phyloP scores from a whole-genome alignment of 2,113 vertebrate species.

The Psilopogon haemacephalus region DNA sequence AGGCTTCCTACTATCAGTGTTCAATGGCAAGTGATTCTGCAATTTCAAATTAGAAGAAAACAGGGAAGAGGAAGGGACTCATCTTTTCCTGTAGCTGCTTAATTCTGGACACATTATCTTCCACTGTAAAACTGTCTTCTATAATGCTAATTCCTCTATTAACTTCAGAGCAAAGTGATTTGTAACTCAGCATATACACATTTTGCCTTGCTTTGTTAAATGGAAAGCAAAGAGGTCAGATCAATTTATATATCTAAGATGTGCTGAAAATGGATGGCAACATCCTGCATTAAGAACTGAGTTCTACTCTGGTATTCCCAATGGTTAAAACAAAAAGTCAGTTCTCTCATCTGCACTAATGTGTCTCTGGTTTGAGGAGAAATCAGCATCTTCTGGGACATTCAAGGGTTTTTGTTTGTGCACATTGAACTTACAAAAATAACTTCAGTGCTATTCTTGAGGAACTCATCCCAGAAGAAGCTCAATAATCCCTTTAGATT shows the following conservation, averaged over 20 bases:
- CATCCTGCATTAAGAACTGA: conserved; percentile 12
- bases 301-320: conserved; percentile 22
- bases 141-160: conserved; percentile 25
- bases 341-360: conserved; percentile 23
- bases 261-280: conserved; percentile 32
- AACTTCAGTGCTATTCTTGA: not conserved
- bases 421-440: not conserved
- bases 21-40: not conserved
- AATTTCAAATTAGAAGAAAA: not conserved
- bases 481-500: not conserved
- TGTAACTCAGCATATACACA: conserved; percentile 19
- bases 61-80: not conserved
- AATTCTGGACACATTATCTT: not conserved
- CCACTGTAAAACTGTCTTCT: not conserved
- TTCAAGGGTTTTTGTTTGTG: not conserved
- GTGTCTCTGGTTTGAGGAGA: conserved; percentile 20
- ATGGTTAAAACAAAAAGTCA: conserved; percentile 21
- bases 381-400: conserved; percentile 49
- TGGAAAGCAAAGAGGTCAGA: conserved; percentile 54
- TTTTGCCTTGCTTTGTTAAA: conserved; percentile 41
- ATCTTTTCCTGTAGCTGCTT: not conserved
- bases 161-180: conserved; percentile 20
- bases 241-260: conserved; percentile 40
- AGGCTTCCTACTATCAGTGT: not conserved
- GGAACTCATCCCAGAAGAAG: not conserved